phyloP scores from a whole-genome alignment of 1,140 invertebrate genomes.

The Drosophila subobscura region DNA sequence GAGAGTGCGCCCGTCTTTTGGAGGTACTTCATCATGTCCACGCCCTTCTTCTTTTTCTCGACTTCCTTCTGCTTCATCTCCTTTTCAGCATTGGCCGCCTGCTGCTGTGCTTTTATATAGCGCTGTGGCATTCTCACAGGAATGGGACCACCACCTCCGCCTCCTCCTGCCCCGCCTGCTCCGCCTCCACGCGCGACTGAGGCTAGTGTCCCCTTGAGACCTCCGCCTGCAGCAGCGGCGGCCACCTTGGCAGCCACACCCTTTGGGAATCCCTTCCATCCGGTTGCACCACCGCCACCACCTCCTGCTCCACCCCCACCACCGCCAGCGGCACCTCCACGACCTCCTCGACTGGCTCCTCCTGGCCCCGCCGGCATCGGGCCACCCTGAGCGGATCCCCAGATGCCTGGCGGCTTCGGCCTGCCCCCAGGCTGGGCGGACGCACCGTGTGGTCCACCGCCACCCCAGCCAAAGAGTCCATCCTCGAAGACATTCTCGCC shows the following conservation, averaged over 20 bases:
- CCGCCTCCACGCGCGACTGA: background rate
- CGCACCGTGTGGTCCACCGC: constrained; percentile 43
- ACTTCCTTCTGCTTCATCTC: background rate
- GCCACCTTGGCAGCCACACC: too few species aligned
- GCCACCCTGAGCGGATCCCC: constrained; percentile 1
- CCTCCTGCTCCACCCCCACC: background rate
- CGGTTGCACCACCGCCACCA: background rate
- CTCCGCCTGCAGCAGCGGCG: too few species aligned
- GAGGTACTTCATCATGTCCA: constrained; percentile 55
- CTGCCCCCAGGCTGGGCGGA: constrained; percentile 36
- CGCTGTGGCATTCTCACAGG: constrained; percentile 43
- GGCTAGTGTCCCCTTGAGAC: background rate
- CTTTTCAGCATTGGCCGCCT: constrained; percentile 19
- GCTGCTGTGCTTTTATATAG: constrained; percentile 14
- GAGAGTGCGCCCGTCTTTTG: constrained; percentile 13
- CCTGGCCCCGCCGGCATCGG: constrained; percentile 18
- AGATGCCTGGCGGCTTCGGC: constrained; percentile 10
- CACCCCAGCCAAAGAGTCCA: constrained; percentile 40
- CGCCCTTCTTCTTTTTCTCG: constrained; percentile 16
- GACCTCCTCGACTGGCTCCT: constrained; percentile 23
- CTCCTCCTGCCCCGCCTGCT: background rate
- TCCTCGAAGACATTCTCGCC: constrained; percentile 53
- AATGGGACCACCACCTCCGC: constrained; percentile 7
- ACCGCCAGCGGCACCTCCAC: constrained; percentile 2
- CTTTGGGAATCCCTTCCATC: constrained; percentile 9